Evolutionary conservation across 1,140 invertebrate species (phyloP).

Genomic region (Drosophila ohnishii): DNA sequence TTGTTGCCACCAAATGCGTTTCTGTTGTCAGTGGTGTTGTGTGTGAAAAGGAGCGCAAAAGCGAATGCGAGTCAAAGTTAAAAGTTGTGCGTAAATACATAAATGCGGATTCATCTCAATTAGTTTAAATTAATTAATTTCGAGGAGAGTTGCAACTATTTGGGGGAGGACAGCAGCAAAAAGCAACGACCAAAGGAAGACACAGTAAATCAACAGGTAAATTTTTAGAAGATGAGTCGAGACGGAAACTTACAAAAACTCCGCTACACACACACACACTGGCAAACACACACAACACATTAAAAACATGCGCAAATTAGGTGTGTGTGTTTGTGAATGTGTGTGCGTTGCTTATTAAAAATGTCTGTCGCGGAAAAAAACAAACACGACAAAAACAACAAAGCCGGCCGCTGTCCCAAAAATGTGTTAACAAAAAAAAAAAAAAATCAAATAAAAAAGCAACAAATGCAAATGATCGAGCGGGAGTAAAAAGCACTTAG

Average conservation of each 20-base stretch:
- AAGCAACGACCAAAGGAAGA: conserved; percentile 4
- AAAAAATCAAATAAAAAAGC: conserved; percentile 7
- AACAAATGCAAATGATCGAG: conserved; percentile 27
- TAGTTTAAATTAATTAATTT: conserved; percentile 16
- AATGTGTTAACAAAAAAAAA: conserved; percentile 16
- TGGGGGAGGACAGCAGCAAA: neutral
- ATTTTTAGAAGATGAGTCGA: conserved; percentile 36
- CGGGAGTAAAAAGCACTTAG: neutral
- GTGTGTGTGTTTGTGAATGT: conserved; percentile 6
- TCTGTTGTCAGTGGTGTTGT: conserved; percentile 7
- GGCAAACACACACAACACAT: conserved; percentile 9
- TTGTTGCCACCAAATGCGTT: neutral
- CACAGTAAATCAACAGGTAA: conserved; percentile 49
- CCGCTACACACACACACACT: conserved; percentile 11
- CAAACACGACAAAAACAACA: conserved; percentile 36
- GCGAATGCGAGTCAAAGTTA: conserved; percentile 38
- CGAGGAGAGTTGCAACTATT: neutral
- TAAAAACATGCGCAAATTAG: conserved; percentile 43
- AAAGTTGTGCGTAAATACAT: conserved; percentile 37
- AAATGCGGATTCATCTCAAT: conserved; percentile 16
- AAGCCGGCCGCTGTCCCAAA: conserved; percentile 26
- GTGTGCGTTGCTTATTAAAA: conserved; percentile 63
- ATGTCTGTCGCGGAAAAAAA: conserved; percentile 63
- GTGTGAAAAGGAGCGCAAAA: conserved; percentile 16
- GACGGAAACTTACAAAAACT: conserved; percentile 35